Percentiles rank a stretch among this genome's conserved stretches.
phyloP scores from a whole-genome alignment of 2,888 invertebrate genomes.

The Sesia apiformis region DNA sequence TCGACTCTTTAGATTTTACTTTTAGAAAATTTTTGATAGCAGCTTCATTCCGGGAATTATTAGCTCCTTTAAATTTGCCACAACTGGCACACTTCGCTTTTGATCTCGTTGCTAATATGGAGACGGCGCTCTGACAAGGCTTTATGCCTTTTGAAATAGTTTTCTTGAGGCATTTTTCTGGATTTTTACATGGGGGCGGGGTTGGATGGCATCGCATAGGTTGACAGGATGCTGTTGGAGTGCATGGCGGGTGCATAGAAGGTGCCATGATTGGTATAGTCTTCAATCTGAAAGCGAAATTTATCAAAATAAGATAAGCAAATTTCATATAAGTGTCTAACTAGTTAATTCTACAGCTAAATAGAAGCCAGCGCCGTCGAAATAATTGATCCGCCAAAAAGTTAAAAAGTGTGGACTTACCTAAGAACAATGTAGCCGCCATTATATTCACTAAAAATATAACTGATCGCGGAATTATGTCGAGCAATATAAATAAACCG shows the following conservation, averaged over 20 bases:
- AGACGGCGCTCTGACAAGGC: constrained; percentile 53
- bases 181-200: constrained; percentile 46
- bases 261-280: constrained; percentile 34
- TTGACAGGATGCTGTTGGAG: constrained; percentile 49
- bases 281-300: constrained; percentile 28
- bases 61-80: constrained; percentile 26
- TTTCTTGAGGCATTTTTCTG: constrained; percentile 45
- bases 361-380: constrained; percentile 35
- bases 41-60: constrained; percentile 21
- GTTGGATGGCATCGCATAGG: constrained; percentile 53
- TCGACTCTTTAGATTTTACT: constrained; percentile 38
- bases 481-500: too few species aligned
- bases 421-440: constrained; percentile 12
- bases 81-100: constrained; percentile 38
- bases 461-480: too few species aligned
- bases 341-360: neutral
- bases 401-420: constrained; percentile 14
- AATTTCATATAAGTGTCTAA: too few species aligned
- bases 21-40: constrained; percentile 37
- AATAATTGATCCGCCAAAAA: neutral
- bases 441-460: neutral
- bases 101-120: constrained; percentile 48
- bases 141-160: constrained; percentile 36
- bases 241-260: constrained; percentile 52
- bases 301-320: neutral